Percentiles rank a stretch among this genome's conserved stretches.
Conservation (phyloP, 2,888 invertebrate species). For the Eulithis testata region DNA sequence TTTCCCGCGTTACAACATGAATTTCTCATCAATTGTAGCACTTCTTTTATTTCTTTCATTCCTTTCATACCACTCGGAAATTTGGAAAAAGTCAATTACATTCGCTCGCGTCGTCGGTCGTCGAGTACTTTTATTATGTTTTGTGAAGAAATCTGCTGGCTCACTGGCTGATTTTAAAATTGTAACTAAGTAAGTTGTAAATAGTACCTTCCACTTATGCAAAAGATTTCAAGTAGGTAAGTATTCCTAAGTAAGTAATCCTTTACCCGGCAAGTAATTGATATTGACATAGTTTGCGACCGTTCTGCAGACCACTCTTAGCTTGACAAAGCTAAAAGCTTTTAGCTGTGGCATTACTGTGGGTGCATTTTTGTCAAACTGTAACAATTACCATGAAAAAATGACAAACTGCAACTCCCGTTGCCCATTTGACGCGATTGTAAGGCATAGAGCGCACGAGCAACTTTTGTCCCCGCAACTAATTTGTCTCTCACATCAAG, state of each 20-base stretch:
- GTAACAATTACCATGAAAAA: too few relatives aligned
- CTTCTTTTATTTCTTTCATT: conserved; percentile 39
- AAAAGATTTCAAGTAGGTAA: too few relatives aligned
- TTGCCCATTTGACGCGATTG: too few relatives aligned
- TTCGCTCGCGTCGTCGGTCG: conserved; percentile 4
- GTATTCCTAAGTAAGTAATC: too few relatives aligned
- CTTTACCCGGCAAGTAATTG: neutral
- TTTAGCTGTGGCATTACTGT: neutral
- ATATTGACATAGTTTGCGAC: neutral
- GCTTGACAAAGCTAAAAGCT: neutral
- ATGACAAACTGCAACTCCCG: too few relatives aligned
- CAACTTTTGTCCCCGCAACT: too few relatives aligned
- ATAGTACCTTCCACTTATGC: too few relatives aligned
- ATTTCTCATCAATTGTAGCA: conserved; percentile 10
- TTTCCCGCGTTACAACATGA: too few relatives aligned
- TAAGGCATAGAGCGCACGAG: too few relatives aligned
- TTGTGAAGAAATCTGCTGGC: conserved; percentile 12
- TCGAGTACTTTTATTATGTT: conserved; percentile 3
- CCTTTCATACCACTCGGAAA: conserved; percentile 38
- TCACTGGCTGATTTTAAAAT: conserved; percentile 4
- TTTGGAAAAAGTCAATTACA: conserved; percentile 34
- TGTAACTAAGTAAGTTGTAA: too few relatives aligned
- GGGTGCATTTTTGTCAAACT: too few relatives aligned
- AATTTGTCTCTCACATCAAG: too few relatives aligned
- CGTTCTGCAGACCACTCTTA: neutral